Percentiles rank a stretch among this genome's conserved stretches.
Evolutionary conservation across 1,140 invertebrate genomes (phyloP).

Genomic region (fruit fly (Drosophila melanogaster)): DNA sequence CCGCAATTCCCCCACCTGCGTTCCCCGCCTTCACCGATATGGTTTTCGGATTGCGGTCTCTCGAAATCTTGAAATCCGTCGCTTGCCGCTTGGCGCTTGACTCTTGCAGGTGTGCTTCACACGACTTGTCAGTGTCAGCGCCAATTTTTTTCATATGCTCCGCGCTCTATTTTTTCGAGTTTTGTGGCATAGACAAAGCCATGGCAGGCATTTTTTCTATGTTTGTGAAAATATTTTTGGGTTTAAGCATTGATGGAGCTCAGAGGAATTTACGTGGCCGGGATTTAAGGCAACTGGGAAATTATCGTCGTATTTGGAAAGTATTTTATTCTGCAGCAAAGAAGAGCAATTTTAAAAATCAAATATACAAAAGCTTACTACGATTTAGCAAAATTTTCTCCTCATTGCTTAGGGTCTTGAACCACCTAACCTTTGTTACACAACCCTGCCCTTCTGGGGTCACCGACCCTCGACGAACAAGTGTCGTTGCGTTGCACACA

Average conservation of each 20-base stretch:
- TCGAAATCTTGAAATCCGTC: slow-evolving; percentile 46
- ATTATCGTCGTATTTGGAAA: background rate
- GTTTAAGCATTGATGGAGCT: slow-evolving; percentile 47
- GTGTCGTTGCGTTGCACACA: slow-evolving; percentile 26
- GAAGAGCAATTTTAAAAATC: too few relatives aligned
- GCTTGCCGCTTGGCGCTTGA: slow-evolving; percentile 47
- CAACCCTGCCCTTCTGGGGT: background rate
- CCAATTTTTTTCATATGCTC: slow-evolving; percentile 39
- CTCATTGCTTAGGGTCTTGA: background rate
- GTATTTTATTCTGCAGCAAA: background rate
- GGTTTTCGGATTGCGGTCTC: slow-evolving; percentile 56
- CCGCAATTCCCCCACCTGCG: slow-evolving; percentile 1
- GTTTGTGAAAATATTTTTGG: slow-evolving; percentile 39
- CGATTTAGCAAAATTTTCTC: too few relatives aligned
- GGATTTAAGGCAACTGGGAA: slow-evolving; percentile 13
- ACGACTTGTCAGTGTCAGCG: slow-evolving; percentile 81
- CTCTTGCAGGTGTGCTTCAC: slow-evolving; percentile 80
- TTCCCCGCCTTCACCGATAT: slow-evolving; percentile 24
- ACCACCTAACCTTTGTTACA: background rate
- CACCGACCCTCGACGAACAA: slow-evolving; percentile 20
- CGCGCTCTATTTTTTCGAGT: slow-evolving; percentile 30
- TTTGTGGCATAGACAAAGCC: slow-evolving; percentile 39
- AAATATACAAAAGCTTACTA: too few relatives aligned
- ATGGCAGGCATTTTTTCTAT: slow-evolving; percentile 22
- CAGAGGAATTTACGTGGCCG: slow-evolving; percentile 26